Evolutionary conservation across 2,888 invertebrate species (phyloP), one percentile per base, ranked within the genome.

Genomic region (Morpho deidamia): DNA sequence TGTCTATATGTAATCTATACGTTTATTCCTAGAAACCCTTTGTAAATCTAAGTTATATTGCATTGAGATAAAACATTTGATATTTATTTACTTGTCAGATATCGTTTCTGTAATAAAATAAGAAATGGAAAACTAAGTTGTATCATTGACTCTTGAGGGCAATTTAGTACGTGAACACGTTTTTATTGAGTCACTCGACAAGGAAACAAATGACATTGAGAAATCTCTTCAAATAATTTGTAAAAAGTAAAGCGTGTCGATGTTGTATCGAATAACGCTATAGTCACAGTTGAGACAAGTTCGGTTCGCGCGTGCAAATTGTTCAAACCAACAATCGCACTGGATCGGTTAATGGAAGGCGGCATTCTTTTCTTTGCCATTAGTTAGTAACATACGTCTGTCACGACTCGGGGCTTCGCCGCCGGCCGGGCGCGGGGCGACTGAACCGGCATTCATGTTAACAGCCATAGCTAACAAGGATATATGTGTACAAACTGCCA

Each of bases 291-390:
- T 68, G 67, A 76, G 72, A 79, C 74, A 72, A 74, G 78, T 76
- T 80, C 69, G 70, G 71, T 78, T 75, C 66, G 76, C 76, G 74
- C 80, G 81, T 78, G 81, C 79, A 83, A 85, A 85, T 84, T 76
- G 78, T 63, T 64, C 70, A 67, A 78, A 74, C 78, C 79, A 79
- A 83, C 71, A 79, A 67, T 71, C 80, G 69, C 73, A 68, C 74
- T 61, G 59, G 59, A 55, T 74, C 70, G 71, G 70, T 74, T 79
- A 80, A 79, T 81, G 70, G 75, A 72, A 68, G 72, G 72, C 67
- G 71, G 78, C 78, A 74, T 78, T 82, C 80, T 83, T 86, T 81
- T 81, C 77, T 74, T 71, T 69, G 76, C 74, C 78, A 82, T 83
- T 83, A 82, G 81, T 76, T 71, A 23, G 23, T 81, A 83, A 84